These are phyloP conservation scores for Episyrphus balteatus DNA, from an alignment of 1,140 invertebrate species.

Conservation along the genomic window DNA sequence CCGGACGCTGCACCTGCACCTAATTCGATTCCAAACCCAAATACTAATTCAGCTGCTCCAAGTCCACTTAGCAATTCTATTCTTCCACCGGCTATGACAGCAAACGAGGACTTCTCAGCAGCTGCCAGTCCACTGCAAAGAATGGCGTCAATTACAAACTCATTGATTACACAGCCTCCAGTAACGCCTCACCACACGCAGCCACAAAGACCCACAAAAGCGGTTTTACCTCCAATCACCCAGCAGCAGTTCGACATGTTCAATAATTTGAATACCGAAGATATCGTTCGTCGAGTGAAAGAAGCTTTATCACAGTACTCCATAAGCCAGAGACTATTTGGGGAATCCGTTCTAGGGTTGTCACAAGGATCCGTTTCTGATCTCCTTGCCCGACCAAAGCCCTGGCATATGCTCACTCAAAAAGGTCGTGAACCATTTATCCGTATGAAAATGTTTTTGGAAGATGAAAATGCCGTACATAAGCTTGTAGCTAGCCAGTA, in stretches of 20 bases:
- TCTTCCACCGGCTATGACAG: conserved; percentile 64
- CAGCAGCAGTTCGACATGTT: conserved; percentile 99
- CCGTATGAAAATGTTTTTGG: conserved; percentile 95
- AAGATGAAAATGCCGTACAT: conserved; percentile 93
- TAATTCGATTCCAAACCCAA: conserved; percentile 16
- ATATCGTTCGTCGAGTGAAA: conserved; percentile 95
- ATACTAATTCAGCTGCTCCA: conserved; percentile 43
- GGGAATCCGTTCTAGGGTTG: conserved; percentile 91
- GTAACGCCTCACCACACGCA: conserved; percentile 68
- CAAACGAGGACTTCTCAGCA: conserved; percentile 65
- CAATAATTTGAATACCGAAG: conserved; percentile 96
- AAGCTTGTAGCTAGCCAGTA: conserved; percentile 94
- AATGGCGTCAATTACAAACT: conserved; percentile 97
- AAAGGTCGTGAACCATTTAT: conserved; percentile 96
- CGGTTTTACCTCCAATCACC: conserved; percentile 93
- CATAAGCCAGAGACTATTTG: conserved; percentile 95
- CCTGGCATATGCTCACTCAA: conserved; percentile 95
- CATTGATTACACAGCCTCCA: conserved; percentile 82
- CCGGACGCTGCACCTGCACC: conserved; percentile 46
- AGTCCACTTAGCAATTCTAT: conserved; percentile 72
- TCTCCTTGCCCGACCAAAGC: conserved; percentile 85
- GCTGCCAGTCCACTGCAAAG: conserved; percentile 85
- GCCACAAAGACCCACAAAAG: conserved; percentile 80
- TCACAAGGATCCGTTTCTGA: conserved; percentile 95
- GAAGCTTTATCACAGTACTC: conserved; percentile 97